phyloP scores from a whole-genome alignment of 2,797 vertebrate genomes.

The Leptodactylus fallax region DNA sequence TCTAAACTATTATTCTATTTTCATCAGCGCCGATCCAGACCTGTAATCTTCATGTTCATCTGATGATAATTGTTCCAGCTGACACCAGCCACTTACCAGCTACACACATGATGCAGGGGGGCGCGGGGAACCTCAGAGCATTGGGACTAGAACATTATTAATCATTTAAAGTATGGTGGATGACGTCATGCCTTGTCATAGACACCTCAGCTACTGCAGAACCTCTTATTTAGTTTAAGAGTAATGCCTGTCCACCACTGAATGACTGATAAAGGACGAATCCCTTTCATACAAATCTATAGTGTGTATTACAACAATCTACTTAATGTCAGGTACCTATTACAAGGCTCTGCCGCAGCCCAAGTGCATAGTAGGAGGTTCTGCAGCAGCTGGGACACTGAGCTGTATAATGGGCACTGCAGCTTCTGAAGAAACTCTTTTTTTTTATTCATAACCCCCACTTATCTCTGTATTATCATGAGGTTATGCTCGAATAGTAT shows the following conservation, averaged over 20 bases:
- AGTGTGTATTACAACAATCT: too few species aligned
- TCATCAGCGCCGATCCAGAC: constrained; percentile 1
- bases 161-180: too few species aligned
- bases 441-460: too few species aligned
- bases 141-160: too few species aligned
- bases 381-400: background rate
- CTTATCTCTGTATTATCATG: too few species aligned
- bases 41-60: constrained; percentile 28
- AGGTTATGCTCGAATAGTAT: too few species aligned
- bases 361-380: background rate
- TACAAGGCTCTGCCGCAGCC: too few species aligned
- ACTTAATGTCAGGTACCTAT: too few species aligned
- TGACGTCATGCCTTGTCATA: too few species aligned
- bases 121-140: too few species aligned
- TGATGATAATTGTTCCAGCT: background rate
- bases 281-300: too few species aligned
- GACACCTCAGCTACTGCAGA: background rate
- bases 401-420: background rate
- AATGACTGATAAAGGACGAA: too few species aligned
- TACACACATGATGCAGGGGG: background rate
- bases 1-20: constrained; percentile 15
- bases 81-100: background rate
- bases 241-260: background rate
- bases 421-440: background rate
- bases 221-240: background rate